Percentiles rank a stretch among this genome's conserved stretches.
These are phyloP conservation scores for Zhuqinia jingwanae DNA, from an alignment of 2,888 invertebrate genomes.

Conservation along the genomic window DNA sequence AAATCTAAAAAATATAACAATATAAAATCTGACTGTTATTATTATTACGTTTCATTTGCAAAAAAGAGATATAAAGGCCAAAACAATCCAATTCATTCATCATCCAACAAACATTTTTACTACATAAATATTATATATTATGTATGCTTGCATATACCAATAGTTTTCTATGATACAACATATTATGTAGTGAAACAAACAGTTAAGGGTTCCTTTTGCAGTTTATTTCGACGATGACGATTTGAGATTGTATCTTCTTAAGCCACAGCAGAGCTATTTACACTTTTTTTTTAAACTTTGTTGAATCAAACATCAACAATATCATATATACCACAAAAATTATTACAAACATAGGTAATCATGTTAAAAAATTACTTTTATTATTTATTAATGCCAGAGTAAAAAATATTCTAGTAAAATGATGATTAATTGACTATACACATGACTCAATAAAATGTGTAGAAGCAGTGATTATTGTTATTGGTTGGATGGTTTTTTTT, in stretches of 20 bases:
- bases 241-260: slow-evolving; percentile 33
- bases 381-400: background rate
- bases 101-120: background rate
- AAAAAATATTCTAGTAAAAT: background rate
- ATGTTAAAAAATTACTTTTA: background rate
- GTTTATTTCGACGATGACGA: slow-evolving; percentile 30
- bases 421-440: slow-evolving; percentile 62
- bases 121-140: background rate
- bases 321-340: no score
- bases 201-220: background rate
- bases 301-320: no score
- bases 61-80: slow-evolving; percentile 19
- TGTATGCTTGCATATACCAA: no score
- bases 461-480: background rate
- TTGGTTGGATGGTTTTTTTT: slow-evolving; percentile 32
- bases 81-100: slow-evolving; percentile 35
- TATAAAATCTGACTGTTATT: slow-evolving; percentile 9
- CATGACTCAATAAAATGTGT: slow-evolving; percentile 58
- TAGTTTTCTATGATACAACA: no score
- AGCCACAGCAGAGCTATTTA: background rate
- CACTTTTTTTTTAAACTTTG: background rate
- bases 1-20: slow-evolving; percentile 30
- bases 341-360: no score
- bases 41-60: slow-evolving; percentile 34
- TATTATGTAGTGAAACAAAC: background rate